Conservation (phyloP, 2,797 vertebrate species). For the Threskiornis aethiopicus region DNA sequence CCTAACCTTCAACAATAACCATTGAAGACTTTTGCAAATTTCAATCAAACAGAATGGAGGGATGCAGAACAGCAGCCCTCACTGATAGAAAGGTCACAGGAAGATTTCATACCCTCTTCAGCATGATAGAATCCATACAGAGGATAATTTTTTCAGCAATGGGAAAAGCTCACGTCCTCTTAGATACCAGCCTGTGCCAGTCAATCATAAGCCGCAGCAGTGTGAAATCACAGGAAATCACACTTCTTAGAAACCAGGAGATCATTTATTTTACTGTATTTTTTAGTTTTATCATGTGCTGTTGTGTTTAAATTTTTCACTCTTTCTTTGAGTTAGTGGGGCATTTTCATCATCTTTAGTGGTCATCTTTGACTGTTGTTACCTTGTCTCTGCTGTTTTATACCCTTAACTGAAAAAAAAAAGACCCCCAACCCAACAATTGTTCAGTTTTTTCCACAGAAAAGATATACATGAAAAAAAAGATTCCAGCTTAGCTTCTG, state of each 20-base stretch:
- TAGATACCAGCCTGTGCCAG: neutral
- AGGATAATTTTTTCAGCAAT: neutral
- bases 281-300: neutral
- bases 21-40: neutral
- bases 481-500: neutral
- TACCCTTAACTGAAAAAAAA: neutral
- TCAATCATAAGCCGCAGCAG: neutral
- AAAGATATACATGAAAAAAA: neutral
- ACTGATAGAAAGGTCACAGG: neutral
- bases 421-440: accelerated
- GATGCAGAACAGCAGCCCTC: neutral
- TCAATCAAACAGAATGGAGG: neutral
- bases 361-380: neutral
- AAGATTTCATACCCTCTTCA: neutral
- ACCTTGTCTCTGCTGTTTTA: neutral
- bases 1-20: neutral
- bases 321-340: neutral
- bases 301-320: neutral
- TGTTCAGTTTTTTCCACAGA: neutral
- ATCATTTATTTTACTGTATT: neutral
- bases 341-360: neutral
- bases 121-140: neutral
- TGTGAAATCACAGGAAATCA: neutral
- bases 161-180: neutral
- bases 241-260: neutral